Base-by-base conservation (phyloP, 2,113 vertebrate genomes). In the Todiramphus chloris region DNA sequence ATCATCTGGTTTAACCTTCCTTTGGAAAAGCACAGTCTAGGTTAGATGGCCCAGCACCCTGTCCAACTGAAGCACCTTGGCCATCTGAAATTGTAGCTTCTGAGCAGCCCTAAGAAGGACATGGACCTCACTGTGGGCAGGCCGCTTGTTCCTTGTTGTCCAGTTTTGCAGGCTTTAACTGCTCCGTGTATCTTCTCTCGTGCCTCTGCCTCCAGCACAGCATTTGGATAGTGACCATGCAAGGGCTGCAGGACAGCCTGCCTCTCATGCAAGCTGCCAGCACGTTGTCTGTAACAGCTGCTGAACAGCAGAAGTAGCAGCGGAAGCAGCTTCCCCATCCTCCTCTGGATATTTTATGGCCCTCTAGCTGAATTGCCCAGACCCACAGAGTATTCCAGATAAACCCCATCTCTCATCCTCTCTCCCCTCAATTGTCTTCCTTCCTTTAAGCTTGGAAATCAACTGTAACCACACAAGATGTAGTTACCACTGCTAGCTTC, bases 141-240 rank as follows among this genome's bases (percentile, higher is more conserved):
- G 28, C 35, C 30, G 5, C 33, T 67, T 4, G 2, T 33, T 53
- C 55, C 55, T 0, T 3, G 25, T 13, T 41, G 33, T 24, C 37
- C 37, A 75, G 39, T 53, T 50, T 56, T 70, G 46, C 14, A 31
- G 37, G 24, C 18, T 84, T 87, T 35, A 78, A 16, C 14, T 19
- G 21, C 5, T 6, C 44, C 1, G 0, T 31, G 19, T 16, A 5
- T 25, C 80, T 56, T 39, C 87, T 60, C 39, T 20, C 35, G 12
- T 43, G 19, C 33, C 16, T 81, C n/a, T 75, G n/a, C 2, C 51
- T 13, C 23, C 23, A 51, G 58, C 1, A 1, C 0, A 1, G 48
- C 39, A 72, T 17, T 39, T 19, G 53, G 39, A 27, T 16, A 11
- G 51, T 48, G 55, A 13, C 33, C 2, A 5, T 55, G 56, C 3